These are phyloP conservation scores for Synergus japonicus DNA, from an alignment of 2,888 invertebrate genomes.

Conservation along the genomic window DNA sequence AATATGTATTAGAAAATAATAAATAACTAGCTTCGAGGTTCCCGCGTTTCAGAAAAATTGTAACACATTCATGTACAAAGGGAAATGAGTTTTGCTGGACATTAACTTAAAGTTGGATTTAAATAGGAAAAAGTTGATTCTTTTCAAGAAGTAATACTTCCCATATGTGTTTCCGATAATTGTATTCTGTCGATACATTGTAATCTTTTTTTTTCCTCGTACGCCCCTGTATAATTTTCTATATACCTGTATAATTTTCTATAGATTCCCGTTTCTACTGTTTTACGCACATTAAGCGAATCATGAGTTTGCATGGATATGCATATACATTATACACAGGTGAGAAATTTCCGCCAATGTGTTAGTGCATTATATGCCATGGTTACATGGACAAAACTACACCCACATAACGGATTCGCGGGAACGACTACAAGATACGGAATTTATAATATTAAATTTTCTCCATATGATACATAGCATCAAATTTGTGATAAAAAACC, in stretches of 20 bases:
- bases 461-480: too few species aligned
- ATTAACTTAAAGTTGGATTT: conserved; percentile 24
- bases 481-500: too few species aligned
- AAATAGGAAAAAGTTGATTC: conserved; percentile 14
- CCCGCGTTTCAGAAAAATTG: conserved; percentile 10
- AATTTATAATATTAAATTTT: too few species aligned
- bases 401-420: conserved; percentile 33
- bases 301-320: conserved; percentile 35
- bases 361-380: conserved; percentile 16
- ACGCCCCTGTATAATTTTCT: conserved; percentile 22
- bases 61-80: conserved; percentile 16
- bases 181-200: conserved; percentile 27
- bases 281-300: conserved; percentile 27
- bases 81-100: conserved; percentile 34
- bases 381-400: conserved; percentile 30
- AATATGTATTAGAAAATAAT: conserved; percentile 33
- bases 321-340: neutral
- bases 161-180: conserved; percentile 37
- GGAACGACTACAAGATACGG: neutral
- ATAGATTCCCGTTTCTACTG: conserved; percentile 20
- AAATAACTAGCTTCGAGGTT: conserved; percentile 19
- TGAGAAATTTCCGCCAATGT: conserved; percentile 29
- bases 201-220: conserved; percentile 14
- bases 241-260: conserved; percentile 8
- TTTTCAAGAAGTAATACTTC: conserved; percentile 18